Evolutionary conservation across 92 coral and sea anemone genomes (phyloP).

Genomic region (Palythoa grandis): DNA sequence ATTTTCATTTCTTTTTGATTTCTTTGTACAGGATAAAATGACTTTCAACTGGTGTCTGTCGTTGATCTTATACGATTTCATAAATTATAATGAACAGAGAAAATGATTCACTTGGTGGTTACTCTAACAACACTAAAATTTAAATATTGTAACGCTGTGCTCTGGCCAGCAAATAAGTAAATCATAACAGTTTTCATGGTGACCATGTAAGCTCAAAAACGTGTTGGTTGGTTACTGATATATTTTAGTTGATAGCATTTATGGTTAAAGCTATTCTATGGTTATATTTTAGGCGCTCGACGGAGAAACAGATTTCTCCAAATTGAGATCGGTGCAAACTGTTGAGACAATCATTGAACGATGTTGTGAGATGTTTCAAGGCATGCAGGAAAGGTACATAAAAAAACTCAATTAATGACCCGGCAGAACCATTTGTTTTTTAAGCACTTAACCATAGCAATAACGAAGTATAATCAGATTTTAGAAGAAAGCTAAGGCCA

Average conservation of each 20-base stretch:
- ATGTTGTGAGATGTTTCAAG: conserved; percentile 64
- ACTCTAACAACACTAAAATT: too few relatives aligned
- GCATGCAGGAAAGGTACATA: conserved; percentile 54
- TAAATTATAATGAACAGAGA: too few relatives aligned
- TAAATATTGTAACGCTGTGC: too few relatives aligned
- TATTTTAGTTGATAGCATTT: background rate
- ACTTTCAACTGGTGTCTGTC: too few relatives aligned
- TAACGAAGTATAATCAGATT: background rate
- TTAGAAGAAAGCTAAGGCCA: background rate
- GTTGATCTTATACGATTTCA: too few relatives aligned
- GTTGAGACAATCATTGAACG: conserved; percentile 70
- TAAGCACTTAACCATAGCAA: background rate
- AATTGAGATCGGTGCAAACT: conserved; percentile 60
- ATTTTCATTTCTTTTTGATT: too few relatives aligned
- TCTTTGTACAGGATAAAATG: too few relatives aligned
- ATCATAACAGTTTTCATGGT: too few relatives aligned
- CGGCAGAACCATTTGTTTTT: background rate
- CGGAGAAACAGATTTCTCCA: conserved; percentile 74
- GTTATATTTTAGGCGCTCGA: conserved; percentile 65
- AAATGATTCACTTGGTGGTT: too few relatives aligned
- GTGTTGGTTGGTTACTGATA: too few relatives aligned
- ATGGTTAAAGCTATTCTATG: background rate
- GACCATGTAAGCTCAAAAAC: too few relatives aligned
- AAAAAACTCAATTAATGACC: background rate
- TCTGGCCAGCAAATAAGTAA: too few relatives aligned